phyloP scores from a whole-genome alignment of 2,797 vertebrate species.

The Megalops cyprinoides region DNA sequence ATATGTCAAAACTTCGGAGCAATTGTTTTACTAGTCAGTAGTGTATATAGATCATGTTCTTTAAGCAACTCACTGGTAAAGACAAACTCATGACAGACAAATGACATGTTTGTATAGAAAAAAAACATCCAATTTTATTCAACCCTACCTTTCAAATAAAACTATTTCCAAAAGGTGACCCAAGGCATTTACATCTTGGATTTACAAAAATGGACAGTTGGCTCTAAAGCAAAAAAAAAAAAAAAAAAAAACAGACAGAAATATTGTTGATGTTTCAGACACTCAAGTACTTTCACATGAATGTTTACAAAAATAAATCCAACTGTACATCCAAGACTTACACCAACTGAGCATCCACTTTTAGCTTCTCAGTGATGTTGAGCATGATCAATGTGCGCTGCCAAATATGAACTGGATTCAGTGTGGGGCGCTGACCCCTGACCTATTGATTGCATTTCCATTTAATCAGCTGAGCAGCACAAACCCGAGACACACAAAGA shows the following conservation, averaged over 20 bases:
- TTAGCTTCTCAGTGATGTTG: background rate
- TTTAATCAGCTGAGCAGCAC: constrained; percentile 21
- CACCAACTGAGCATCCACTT: background rate
- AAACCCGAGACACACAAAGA: background rate
- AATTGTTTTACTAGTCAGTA: constrained; percentile 11
- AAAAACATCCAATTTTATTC: background rate
- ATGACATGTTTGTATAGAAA: constrained; percentile 23
- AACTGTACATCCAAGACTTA: constrained; percentile 7
- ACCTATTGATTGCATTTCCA: constrained; percentile 10
- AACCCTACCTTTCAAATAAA: background rate
- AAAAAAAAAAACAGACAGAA: background rate
- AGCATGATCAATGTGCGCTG: constrained; percentile 4
- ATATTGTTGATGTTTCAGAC: background rate
- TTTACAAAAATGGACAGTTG: background rate
- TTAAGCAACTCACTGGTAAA: constrained; percentile 5
- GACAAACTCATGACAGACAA: constrained; percentile 9
- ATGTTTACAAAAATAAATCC: constrained; percentile 11
- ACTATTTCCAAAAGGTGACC: background rate
- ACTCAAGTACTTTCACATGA: constrained; percentile 5
- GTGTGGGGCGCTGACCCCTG: background rate
- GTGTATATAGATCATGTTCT: constrained; percentile 5
- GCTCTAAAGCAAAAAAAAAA: background rate
- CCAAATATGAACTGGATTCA: constrained; percentile 21
- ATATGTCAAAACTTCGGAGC: background rate
- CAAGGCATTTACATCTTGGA: background rate